These are phyloP conservation scores for Pectinophora gossypiella DNA, from an alignment of 1,140 invertebrate species.

Conservation along the genomic window DNA sequence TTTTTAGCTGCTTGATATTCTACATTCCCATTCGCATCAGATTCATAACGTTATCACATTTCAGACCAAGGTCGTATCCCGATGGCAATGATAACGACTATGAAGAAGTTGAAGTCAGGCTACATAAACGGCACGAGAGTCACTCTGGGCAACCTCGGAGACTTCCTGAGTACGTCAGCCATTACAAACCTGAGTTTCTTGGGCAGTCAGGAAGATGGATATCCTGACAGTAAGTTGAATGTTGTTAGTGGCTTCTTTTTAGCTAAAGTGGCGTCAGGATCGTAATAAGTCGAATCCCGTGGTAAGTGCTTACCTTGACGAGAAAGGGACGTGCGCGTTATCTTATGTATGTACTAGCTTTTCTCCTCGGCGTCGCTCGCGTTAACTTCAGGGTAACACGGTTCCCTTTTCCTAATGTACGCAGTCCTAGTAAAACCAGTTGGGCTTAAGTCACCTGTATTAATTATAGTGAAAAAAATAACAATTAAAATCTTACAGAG, in stretches of 20 bases:
- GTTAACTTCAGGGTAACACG: too few species aligned
- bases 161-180: constrained; percentile 96
- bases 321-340: too few species aligned
- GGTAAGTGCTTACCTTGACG: too few species aligned
- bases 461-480: too few species aligned
- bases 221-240: constrained; percentile 83
- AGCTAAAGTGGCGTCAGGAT: too few species aligned
- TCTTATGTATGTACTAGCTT: too few species aligned
- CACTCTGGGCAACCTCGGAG: constrained; percentile 91
- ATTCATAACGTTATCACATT: constrained; percentile 37
- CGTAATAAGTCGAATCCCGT: too few species aligned
- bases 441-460: too few species aligned
- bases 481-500: constrained; percentile 77
- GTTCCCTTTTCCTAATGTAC: too few species aligned
- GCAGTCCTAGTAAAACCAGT: too few species aligned
- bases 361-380: too few species aligned
- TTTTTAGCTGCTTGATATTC: neutral
- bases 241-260: too few species aligned
- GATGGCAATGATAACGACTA: constrained; percentile 95
- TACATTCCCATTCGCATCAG: neutral
- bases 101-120: constrained; percentile 98
- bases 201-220: constrained; percentile 92
- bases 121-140: constrained; percentile 99
- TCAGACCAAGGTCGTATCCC: constrained; percentile 94
- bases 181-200: constrained; percentile 97